Base-by-base conservation (phyloP, 2,113 vertebrate species). In the Hippocampus comes region DNA sequence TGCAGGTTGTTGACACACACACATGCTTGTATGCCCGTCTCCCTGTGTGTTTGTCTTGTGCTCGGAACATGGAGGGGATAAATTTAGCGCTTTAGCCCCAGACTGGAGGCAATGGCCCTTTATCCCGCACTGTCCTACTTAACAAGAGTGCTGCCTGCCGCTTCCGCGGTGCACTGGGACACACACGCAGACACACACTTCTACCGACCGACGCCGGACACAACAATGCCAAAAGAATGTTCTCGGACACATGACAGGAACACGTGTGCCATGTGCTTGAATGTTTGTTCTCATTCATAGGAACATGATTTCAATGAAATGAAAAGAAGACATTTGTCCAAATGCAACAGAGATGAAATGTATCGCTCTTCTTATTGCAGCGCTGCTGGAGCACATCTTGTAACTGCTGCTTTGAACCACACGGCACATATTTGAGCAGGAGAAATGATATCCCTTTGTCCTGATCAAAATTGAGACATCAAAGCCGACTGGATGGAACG, bases 111-210 rank as follows among this genome's bases (percentile, higher is more conserved):
- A 93, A 89, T 90, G 91, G 92, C 89, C 90, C 91, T 93, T 93
- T 93, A 95, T 94, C 93, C 93, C 90, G 91, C 91, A 86, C 94
- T 92, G 93, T 93, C 93, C 94, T 94, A 92, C 93, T 94, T 94
- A 86, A 89, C 84, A 89, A 48, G 82, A 83, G 85, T 84, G 83
- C 83, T 75, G 87, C 91, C 90, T 88, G 93, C 88, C 90, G 91
- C 91, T 90, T 89, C 89, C 78, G 78, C 82, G 76, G 80, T 49
- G 69, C 84, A 81, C 79, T 78, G 79, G 79, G 74, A 73, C 74
- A 25, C 70, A 67, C 79, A 42, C 63, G 74, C 78, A 84, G 78
- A 27, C 25, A 11, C 10, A 60, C 56, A 59, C n/a, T 27, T 23
- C 18, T 51, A 20, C 6, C 84, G 82, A 79, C 63, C 30, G 64